Evolutionary conservation across 2,113 vertebrate genomes (phyloP).

Genomic region (Myrmophylax atrothorax): DNA sequence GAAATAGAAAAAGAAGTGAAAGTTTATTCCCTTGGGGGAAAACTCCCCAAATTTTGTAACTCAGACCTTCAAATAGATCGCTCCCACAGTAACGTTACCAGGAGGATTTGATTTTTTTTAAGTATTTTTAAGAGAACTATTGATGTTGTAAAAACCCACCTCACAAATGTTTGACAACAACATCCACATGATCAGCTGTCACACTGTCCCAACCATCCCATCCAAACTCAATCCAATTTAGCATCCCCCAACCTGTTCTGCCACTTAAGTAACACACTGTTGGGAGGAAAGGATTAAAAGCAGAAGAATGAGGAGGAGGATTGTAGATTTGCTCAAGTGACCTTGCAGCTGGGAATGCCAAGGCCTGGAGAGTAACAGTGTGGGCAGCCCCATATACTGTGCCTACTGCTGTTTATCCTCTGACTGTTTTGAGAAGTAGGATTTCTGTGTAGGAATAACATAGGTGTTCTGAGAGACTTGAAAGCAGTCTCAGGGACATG

Average conservation of each 20-base stretch:
- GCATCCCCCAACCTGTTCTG: neutral
- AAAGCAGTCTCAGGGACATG: neutral
- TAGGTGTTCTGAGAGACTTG: neutral
- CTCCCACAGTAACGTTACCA: neutral
- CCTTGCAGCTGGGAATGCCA: neutral
- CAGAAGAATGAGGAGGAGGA: neutral
- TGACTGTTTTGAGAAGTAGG: neutral
- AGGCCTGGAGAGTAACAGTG: neutral
- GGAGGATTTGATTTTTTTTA: neutral
- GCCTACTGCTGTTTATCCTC: neutral
- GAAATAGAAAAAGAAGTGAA: neutral
- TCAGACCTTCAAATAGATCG: neutral
- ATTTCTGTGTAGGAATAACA: neutral
- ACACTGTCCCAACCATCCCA: neutral
- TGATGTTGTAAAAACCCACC: neutral
- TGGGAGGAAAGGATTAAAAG: neutral
- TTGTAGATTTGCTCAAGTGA: neutral
- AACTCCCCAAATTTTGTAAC: neutral
- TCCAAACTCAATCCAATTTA: neutral
- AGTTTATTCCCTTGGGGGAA: neutral
- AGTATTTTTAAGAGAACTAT: neutral
- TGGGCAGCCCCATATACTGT: neutral
- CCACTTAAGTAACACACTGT: neutral
- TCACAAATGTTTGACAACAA: neutral
- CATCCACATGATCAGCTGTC: neutral